Evolutionary conservation across 2,113 vertebrate genomes (phyloP), one percentile per base, ranked within the genome.

Genomic region (Ia io): DNA sequence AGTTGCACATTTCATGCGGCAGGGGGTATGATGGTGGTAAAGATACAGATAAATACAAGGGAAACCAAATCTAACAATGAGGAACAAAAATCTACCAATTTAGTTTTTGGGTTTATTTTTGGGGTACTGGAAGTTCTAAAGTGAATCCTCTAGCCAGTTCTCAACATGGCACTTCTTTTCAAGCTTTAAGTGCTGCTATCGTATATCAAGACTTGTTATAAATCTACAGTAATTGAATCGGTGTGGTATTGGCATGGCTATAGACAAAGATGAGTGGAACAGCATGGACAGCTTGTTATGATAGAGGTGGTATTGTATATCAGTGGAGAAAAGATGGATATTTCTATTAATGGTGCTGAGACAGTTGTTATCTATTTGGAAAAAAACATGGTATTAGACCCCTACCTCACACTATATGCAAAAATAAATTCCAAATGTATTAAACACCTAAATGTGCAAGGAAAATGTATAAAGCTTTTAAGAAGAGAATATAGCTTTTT

Each of bases 101-200:
- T 94, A 83, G 20, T 92, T 74, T 80, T 85, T 40, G 65, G 80
- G n/a, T 74, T 88, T 73, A 20, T 63, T 42, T 70, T 91, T 59
- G 35, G 20, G 25, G 67, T 51, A 13, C 6, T 88, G 67, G 73
- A 74, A 86, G 4, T 10, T 40, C 30, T 78, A 3, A 85, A 89
- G 5, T 80, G 13, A 20, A 47, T 69, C 65, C 28, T 79, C 59
- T 42, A n/a, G 20, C 6, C 67, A 73, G n/a, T 92, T 93, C 71
- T 97, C 63, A 28, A 67, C 6, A 28, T 23, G 51, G 20, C 30
- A 17, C 20, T 94, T 70, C 13, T 37, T 93, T 91, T 94, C 51
- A 88, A 73, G 25, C 69, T 93, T 20, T 22, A 78, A 78, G 35
- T 47, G 40, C 18, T 73, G 6, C 12, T 89, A 20, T 87, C n/a